phyloP scores from a whole-genome alignment of 2,113 vertebrate species.

The Catharus bicknelli region DNA sequence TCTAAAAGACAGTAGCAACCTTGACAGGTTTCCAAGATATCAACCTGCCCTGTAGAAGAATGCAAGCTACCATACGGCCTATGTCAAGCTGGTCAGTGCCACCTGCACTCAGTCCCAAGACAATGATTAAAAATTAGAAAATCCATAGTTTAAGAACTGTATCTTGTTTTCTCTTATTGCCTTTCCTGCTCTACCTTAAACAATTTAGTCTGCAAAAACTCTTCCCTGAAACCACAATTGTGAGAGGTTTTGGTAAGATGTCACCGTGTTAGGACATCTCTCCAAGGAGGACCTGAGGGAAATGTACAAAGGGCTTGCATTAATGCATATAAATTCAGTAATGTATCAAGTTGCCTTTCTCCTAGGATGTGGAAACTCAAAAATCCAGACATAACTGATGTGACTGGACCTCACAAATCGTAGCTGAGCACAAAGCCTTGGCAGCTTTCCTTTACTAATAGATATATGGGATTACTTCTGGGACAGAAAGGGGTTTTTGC shows the following conservation, averaged over 20 bases:
- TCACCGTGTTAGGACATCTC: not conserved
- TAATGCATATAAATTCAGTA: slow-evolving; percentile 26
- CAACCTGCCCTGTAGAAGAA: not conserved
- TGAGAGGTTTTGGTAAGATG: slow-evolving; percentile 30
- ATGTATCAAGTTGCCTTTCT: not conserved
- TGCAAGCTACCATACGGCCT: not conserved
- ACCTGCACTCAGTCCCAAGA: not conserved
- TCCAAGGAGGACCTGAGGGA: not conserved
- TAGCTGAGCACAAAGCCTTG: not conserved
- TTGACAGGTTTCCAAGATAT: not conserved
- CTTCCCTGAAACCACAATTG: not conserved
- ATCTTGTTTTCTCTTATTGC: not conserved
- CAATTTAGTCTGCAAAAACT: not conserved
- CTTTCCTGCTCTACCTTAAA: not conserved
- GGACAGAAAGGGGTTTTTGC: not conserved
- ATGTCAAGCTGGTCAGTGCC: not conserved
- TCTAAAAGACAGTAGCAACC: not conserved
- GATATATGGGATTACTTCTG: slow-evolving; percentile 20
- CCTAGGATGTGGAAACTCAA: slow-evolving; percentile 25
- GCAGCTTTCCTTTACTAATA: slow-evolving; percentile 44
- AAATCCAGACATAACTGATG: not conserved
- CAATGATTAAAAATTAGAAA: not conserved
- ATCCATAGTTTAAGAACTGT: not conserved
- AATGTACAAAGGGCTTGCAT: not conserved
- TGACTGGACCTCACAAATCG: slow-evolving; percentile 4